Conservation (phyloP, 2,797 vertebrate species). For the Chelonia mydas region DNA sequence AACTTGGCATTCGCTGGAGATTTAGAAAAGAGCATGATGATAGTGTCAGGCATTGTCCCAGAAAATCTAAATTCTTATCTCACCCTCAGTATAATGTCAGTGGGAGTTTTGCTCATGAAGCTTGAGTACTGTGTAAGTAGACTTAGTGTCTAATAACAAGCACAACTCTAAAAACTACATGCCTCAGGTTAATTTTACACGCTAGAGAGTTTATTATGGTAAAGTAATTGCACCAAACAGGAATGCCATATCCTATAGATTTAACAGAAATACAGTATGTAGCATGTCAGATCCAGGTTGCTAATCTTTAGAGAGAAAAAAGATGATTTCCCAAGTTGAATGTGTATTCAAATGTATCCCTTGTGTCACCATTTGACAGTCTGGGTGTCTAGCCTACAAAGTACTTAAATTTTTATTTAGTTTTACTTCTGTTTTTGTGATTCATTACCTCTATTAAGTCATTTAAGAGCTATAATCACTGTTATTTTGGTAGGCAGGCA, state of each 20-base stretch:
- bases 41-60: fast-evolving
- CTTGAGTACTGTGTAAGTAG: neutral
- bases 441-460: constrained; percentile 29
- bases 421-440: constrained; percentile 39
- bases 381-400: neutral
- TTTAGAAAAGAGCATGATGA: neutral
- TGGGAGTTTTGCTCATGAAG: neutral
- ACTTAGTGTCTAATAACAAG: neutral
- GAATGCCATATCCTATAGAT: neutral
- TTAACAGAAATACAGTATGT: neutral
- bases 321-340: neutral
- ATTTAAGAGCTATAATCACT: constrained; percentile 35
- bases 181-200: neutral
- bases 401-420: constrained; percentile 2
- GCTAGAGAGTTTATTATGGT: neutral
- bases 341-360: neutral
- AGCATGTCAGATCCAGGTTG: neutral
- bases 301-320: neutral
- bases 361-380: neutral
- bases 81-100: neutral
- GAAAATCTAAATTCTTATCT: neutral
- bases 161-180: fast-evolving
- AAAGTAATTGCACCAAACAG: constrained; percentile 6
- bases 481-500: constrained; percentile 17
- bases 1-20: neutral